A percentile compares a stretch with the other conserved stretches of the same genome.
These are phyloP conservation scores for Calephelis virginiensis DNA, from an alignment of 1,140 invertebrate genomes.

Conservation along the genomic window DNA sequence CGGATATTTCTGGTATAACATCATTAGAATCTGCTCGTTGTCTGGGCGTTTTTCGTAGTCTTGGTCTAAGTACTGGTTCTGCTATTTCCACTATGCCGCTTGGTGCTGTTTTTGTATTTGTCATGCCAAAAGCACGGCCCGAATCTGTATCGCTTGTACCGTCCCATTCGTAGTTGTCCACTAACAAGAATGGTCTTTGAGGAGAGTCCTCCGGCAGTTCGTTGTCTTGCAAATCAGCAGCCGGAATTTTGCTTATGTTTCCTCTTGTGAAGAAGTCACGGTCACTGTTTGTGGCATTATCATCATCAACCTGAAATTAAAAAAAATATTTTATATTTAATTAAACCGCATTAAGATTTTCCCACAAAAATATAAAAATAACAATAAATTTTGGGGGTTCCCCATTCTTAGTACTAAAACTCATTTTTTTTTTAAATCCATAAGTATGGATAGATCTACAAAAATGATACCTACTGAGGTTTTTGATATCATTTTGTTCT, in stretches of 20 bases:
- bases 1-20: constrained; percentile 70
- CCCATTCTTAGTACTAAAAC: too few relatives aligned
- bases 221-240: constrained; percentile 57
- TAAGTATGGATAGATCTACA: too few relatives aligned
- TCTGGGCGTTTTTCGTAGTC: constrained; percentile 77
- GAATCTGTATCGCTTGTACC: constrained; percentile 61
- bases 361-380: too few relatives aligned
- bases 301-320: constrained; percentile 42
- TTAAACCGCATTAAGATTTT: too few relatives aligned
- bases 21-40: constrained; percentile 60
- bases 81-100: constrained; percentile 81
- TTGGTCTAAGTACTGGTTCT: constrained; percentile 84
- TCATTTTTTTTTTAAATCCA: too few relatives aligned
- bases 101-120: constrained; percentile 75
- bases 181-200: constrained; percentile 53
- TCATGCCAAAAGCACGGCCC: constrained; percentile 81
- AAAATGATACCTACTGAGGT: too few relatives aligned
- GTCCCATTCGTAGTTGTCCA: constrained; percentile 75
- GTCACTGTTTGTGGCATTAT: constrained; percentile 37
- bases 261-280: constrained; percentile 33
- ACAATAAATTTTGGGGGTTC: too few relatives aligned
- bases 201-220: constrained; percentile 61
- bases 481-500: too few relatives aligned
- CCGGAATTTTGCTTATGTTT: constrained; percentile 42
- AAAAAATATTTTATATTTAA: constrained; percentile 22